These are phyloP conservation scores for Papilio glaucus DNA, from an alignment of 1,140 invertebrate species.

Conservation along the genomic window DNA sequence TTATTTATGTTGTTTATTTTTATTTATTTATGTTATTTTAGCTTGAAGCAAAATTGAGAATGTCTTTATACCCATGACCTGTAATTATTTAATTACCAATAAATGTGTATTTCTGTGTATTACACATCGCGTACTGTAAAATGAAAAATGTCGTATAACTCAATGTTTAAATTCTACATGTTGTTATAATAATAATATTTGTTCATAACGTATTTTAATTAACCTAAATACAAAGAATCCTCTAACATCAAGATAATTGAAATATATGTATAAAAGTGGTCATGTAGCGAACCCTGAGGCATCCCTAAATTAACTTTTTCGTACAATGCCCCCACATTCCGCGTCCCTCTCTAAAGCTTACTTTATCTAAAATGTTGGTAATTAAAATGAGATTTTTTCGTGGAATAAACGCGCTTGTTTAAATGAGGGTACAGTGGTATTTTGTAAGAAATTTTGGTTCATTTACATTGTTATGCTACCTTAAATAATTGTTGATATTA, in stretches of 20 bases:
- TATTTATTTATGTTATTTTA: too few relatives aligned
- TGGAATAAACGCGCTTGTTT: constrained; percentile 7
- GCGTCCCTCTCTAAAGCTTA: constrained; percentile 14
- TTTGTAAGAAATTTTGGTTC: constrained; percentile 2
- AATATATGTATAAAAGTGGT: constrained; percentile 8
- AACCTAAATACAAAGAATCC: not conserved
- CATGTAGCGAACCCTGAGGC: constrained; percentile 16
- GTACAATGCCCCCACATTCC: constrained; percentile 35
- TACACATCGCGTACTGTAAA: too few relatives aligned
- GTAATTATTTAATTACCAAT: too few relatives aligned
- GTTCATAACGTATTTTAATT: not conserved
- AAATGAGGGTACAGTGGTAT: constrained; percentile 23
- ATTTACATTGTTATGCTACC: constrained; percentile 21
- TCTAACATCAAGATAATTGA: not conserved
- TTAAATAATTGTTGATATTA: constrained; percentile 12
- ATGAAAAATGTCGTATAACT: too few relatives aligned
- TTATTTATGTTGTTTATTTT: too few relatives aligned
- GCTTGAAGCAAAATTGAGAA: too few relatives aligned
- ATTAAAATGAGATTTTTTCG: constrained; percentile 29
- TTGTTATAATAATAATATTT: not conserved
- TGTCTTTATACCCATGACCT: too few relatives aligned
- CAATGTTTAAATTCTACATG: too few relatives aligned
- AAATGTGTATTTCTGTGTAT: too few relatives aligned
- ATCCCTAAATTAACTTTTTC: constrained; percentile 33
- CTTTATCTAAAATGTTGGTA: constrained; percentile 26